phyloP scores from a whole-genome alignment of 2,113 vertebrate genomes.

The Paratilapia polleni region DNA sequence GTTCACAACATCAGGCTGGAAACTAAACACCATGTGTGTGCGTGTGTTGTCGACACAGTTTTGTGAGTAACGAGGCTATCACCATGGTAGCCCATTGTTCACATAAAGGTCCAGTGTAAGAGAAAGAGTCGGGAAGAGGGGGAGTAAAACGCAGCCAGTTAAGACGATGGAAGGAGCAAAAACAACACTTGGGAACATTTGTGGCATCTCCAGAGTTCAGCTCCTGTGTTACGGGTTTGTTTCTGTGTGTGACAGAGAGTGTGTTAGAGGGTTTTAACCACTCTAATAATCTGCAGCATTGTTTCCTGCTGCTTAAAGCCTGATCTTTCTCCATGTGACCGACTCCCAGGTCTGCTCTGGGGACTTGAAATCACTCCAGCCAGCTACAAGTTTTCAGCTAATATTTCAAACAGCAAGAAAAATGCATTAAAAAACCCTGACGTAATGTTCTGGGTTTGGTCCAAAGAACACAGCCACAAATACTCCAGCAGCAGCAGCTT shows the following conservation, averaged over 20 bases:
- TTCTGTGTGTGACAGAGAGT: not conserved
- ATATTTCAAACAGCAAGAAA: not conserved
- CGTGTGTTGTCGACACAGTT: conserved; percentile 1
- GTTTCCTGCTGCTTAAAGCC: not conserved
- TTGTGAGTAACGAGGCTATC: conserved; percentile 57
- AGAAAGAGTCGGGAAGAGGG: not conserved
- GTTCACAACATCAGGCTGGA: not conserved
- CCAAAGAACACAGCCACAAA: conserved; percentile 1
- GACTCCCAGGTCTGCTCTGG: not conserved
- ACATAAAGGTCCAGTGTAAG: not conserved
- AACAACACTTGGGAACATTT: not conserved
- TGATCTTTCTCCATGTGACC: not conserved
- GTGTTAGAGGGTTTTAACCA: not conserved
- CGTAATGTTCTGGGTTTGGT: not conserved
- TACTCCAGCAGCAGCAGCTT: not conserved
- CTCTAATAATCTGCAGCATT: conserved; percentile 13
- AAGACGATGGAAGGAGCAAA: not conserved
- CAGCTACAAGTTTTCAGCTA: not conserved
- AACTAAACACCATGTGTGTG: not conserved
- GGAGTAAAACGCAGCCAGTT: not conserved
- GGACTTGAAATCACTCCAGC: not conserved
- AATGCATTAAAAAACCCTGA: not conserved
- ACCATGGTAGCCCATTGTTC: conserved; percentile 69
- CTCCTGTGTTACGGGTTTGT: not conserved
- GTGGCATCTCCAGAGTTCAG: not conserved